phyloP scores from a whole-genome alignment of 1,140 invertebrate genomes.

The Bacillus rossius region DNA sequence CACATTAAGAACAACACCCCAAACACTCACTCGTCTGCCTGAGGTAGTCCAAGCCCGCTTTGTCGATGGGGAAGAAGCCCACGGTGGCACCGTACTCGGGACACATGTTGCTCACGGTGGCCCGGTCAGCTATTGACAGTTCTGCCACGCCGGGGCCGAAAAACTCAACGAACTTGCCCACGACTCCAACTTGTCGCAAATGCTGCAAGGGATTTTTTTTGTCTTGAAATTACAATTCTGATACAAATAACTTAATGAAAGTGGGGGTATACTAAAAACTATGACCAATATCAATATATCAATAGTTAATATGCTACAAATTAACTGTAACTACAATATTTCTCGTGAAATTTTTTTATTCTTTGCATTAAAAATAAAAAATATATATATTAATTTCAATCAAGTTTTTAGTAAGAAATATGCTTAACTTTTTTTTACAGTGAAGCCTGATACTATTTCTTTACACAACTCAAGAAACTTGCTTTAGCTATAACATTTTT shows the following conservation, averaged over 20 bases:
- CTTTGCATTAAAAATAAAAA: no score
- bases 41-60: conserved; percentile 78
- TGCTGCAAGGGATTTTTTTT: conserved; percentile 62
- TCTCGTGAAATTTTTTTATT: no score
- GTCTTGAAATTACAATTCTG: no score
- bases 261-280: no score
- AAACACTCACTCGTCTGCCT: conserved; percentile 83
- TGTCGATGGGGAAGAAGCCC: conserved; percentile 93
- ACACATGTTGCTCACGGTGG: conserved; percentile 95
- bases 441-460: no score
- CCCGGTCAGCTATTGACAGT: conserved; percentile 91
- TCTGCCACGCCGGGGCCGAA: conserved; percentile 88
- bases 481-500: no score
- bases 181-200: conserved; percentile 88
- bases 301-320: no score
- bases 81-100: conserved; percentile 97
- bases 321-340: no score
- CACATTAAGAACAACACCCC: no score
- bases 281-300: no score
- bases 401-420: conserved; percentile 4
- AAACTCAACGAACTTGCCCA: conserved; percentile 99
- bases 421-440: not conserved
- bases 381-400: no score
- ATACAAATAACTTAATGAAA: conserved; percentile 14
- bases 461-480: no score